phyloP scores from a whole-genome alignment of 2,888 invertebrate species.

The Agonopterix arenella region DNA sequence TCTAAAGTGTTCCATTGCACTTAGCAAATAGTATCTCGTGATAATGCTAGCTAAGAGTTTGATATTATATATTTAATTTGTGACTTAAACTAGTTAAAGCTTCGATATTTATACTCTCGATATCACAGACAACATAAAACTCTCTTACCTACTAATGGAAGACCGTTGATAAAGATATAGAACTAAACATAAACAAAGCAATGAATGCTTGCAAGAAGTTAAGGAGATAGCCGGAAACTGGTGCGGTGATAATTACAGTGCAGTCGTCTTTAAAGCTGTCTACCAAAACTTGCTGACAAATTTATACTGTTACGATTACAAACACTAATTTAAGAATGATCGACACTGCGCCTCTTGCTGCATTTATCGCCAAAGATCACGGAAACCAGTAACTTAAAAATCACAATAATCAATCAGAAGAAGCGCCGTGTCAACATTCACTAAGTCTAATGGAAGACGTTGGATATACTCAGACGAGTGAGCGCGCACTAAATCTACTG shows the following conservation, averaged over 20 bases:
- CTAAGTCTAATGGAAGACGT: constrained; percentile 69
- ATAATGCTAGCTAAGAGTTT: constrained; percentile 1
- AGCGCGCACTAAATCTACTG: constrained; percentile 59
- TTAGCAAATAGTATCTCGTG: constrained; percentile 1
- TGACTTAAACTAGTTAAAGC: constrained; percentile 53
- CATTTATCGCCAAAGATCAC: constrained; percentile 28
- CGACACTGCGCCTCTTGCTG: constrained; percentile 26
- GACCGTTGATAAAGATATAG: constrained; percentile 47
- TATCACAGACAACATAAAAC: constrained; percentile 59
- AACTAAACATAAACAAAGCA: background rate
- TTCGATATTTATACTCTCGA: constrained; percentile 39
- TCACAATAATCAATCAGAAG: constrained; percentile 24
- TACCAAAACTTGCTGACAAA: constrained; percentile 69
- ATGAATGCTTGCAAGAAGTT: background rate
- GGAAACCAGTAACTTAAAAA: constrained; percentile 26
- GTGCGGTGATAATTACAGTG: constrained; percentile 71
- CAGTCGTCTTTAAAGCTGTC: constrained; percentile 70
- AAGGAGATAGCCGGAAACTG: constrained; percentile 43
- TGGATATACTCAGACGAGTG: constrained; percentile 30
- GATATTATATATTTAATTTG: background rate
- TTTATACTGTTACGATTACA: constrained; percentile 46
- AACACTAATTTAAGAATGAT: constrained; percentile 44
- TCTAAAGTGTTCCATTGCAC: constrained; percentile 5
- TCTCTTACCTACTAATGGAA: constrained; percentile 58
- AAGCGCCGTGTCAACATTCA: constrained; percentile 29